Percentiles rank a stretch among this genome's conserved stretches.
Evolutionary conservation across 2,888 invertebrate genomes (phyloP).

Genomic region (Lucinisca nassula): DNA sequence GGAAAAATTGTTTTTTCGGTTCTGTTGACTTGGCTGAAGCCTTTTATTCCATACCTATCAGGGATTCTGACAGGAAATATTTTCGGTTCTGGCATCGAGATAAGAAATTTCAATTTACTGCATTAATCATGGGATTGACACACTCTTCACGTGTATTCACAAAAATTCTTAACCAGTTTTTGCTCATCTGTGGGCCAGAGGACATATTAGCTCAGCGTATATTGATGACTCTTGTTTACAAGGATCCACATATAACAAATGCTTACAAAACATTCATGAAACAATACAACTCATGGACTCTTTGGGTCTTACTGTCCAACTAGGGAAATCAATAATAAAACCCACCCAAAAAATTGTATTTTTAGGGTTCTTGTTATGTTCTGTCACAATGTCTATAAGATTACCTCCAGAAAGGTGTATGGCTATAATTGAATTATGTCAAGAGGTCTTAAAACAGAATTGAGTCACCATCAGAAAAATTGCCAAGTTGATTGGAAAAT

Average conservation of each 20-base stretch:
- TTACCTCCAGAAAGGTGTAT: slow-evolving; percentile 28
- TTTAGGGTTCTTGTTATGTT: too few species aligned
- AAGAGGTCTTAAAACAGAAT: not conserved
- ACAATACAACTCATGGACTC: too few species aligned
- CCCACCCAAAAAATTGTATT: slow-evolving; percentile 57
- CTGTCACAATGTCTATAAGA: too few species aligned
- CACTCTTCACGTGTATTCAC: slow-evolving; percentile 41
- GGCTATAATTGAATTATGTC: too few species aligned
- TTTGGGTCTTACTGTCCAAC: slow-evolving; percentile 65
- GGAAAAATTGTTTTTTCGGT: too few species aligned
- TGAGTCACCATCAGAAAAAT: slow-evolving; percentile 45
- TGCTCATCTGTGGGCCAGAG: slow-evolving; percentile 24
- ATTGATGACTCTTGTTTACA: too few species aligned
- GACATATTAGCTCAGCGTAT: slow-evolving; percentile 41
- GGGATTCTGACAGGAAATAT: too few species aligned
- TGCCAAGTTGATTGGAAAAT: slow-evolving; percentile 52
- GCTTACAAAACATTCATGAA: slow-evolving; percentile 28
- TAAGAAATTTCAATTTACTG: too few species aligned
- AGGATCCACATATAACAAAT: slow-evolving; percentile 38
- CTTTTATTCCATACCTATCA: too few species aligned
- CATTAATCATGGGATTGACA: slow-evolving; percentile 52
- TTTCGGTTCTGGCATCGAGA: too few species aligned
- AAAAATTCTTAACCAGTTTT: slow-evolving; percentile 64
- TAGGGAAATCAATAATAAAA: slow-evolving; percentile 57
- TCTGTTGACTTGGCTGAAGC: too few species aligned